Evolutionary conservation across 1,140 invertebrate species (phyloP).

Genomic region (Euwallacea fornicatus): DNA sequence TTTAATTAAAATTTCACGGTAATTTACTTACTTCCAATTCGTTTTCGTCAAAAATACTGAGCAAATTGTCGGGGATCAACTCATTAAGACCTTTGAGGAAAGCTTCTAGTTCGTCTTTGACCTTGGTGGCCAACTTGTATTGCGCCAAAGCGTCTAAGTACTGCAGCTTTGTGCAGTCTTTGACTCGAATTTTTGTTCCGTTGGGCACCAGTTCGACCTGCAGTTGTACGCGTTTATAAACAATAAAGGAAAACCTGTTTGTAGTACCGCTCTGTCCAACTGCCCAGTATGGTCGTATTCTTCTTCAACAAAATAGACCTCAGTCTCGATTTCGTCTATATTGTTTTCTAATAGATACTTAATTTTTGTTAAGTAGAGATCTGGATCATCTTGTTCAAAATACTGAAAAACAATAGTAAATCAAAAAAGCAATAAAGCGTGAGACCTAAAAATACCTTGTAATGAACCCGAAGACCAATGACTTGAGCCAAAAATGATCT

Average conservation of each 20-base stretch:
- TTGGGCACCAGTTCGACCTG: conserved; percentile 73
- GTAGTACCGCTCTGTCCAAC: conserved; percentile 51
- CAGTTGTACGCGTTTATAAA: not conserved
- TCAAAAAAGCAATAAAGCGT: conserved; percentile 1
- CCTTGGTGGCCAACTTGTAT: conserved; percentile 78
- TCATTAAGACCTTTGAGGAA: conserved; percentile 89
- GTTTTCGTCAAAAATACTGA: conserved; percentile 95
- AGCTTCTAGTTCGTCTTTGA: conserved; percentile 82
- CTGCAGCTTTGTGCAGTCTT: conserved; percentile 75
- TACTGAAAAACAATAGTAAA: conserved; percentile 63
- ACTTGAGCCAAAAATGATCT: conserved; percentile 93
- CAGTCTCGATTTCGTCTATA: conserved; percentile 73
- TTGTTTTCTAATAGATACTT: conserved; percentile 91
- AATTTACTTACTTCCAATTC: conserved; percentile 79
- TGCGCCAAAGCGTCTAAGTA: conserved; percentile 90
- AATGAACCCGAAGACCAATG: conserved; percentile 89
- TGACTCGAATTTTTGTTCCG: conserved; percentile 70
- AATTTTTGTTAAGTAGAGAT: conserved; percentile 88
- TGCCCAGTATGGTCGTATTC: conserved; percentile 80
- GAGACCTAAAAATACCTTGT: conserved; percentile 63
- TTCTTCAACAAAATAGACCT: conserved; percentile 86
- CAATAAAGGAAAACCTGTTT: not conserved
- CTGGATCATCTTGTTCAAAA: conserved; percentile 95
- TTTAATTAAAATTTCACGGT: not conserved
- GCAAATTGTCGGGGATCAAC: conserved; percentile 87